A percentile compares a stretch with the other conserved stretches of the same genome.
phyloP scores from a whole-genome alignment of 92 coral and sea anemone species.

The Parazoanthus atlanticus region DNA sequence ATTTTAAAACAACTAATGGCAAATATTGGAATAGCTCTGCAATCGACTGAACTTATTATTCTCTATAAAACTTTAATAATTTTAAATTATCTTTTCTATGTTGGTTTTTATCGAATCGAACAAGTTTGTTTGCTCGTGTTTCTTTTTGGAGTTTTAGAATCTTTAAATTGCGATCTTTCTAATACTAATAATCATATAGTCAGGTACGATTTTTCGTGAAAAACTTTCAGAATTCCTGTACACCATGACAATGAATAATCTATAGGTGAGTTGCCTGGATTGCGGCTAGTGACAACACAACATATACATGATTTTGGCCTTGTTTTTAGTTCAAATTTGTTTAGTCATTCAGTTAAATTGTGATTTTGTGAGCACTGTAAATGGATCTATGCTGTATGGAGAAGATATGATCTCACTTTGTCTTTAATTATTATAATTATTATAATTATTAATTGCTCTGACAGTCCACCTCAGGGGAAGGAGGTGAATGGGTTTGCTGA shows the following conservation, averaged over 20 bases:
- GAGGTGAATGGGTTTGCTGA: no score
- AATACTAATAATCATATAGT: no score
- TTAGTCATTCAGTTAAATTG: neutral
- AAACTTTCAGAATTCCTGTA: neutral
- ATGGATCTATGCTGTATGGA: no score
- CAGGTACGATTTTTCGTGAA: neutral
- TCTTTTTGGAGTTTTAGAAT: neutral
- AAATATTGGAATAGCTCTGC: no score
- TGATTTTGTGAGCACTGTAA: no score
- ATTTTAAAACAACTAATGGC: neutral
- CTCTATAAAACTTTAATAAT: no score
- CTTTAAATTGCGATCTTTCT: neutral
- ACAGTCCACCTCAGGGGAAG: no score
- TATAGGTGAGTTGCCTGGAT: no score
- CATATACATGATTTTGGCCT: neutral
- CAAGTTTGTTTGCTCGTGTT: neutral
- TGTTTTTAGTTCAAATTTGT: neutral
- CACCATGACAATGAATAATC: neutral
- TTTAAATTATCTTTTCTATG: neutral
- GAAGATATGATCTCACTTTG: no score
- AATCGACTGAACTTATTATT: neutral
- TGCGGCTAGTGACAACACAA: neutral
- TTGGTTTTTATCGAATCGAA: neutral
- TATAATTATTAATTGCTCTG: no score
- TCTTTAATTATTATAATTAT: no score